Conservation (phyloP, 2,797 vertebrate genomes). For the Helarctos malayanus region DNA sequence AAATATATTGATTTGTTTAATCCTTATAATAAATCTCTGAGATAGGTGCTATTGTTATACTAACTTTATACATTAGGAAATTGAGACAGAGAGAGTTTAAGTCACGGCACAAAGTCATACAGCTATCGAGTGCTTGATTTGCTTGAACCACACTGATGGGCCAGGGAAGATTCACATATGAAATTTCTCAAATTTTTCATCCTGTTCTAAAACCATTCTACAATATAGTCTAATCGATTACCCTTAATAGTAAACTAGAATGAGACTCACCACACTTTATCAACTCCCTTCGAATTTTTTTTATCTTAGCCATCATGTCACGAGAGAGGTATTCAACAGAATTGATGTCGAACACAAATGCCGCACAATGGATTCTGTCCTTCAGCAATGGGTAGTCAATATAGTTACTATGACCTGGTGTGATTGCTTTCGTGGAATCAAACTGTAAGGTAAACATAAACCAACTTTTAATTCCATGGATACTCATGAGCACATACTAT, state of each 20-base stretch:
- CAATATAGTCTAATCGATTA: not conserved
- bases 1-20: not conserved
- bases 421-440: slow-evolving; percentile 28
- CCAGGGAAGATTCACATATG: not conserved
- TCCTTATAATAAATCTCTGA: not conserved
- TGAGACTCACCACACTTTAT: slow-evolving; percentile 69
- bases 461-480: not conserved
- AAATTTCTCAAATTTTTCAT: not conserved
- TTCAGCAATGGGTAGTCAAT: not conserved
- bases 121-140: not conserved
- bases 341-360: slow-evolving; percentile 61
- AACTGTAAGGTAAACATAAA: slow-evolving; percentile 63
- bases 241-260: not conserved
- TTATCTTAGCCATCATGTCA: slow-evolving; percentile 56
- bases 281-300: slow-evolving; percentile 21
- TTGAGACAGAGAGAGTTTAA: not conserved
- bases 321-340: slow-evolving; percentile 1
- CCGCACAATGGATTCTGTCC: slow-evolving; percentile 75
- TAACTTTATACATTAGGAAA: slow-evolving; percentile 10
- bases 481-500: not conserved
- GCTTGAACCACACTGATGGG: not conserved
- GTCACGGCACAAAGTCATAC: not conserved
- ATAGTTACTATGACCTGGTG: not conserved
- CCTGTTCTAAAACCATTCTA: not conserved
- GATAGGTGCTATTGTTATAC: not conserved